Conservation (phyloP, 2,797 vertebrate genomes). For the Halcyon chelicuti region DNA sequence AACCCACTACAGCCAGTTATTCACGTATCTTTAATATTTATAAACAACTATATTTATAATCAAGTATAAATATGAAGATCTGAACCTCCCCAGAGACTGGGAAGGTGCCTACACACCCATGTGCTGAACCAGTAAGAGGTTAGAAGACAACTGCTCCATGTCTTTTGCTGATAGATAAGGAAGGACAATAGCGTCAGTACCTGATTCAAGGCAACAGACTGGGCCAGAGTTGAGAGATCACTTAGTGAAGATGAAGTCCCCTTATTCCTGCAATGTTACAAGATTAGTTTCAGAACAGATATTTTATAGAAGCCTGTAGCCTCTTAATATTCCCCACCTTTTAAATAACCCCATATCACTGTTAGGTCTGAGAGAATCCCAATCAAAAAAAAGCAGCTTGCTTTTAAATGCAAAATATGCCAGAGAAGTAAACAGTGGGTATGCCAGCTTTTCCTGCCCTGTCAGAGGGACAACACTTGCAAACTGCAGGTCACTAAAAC, state of each 20-base stretch:
- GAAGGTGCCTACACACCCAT: too few species aligned
- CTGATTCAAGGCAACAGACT: conserved; percentile 75
- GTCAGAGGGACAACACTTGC: neutral
- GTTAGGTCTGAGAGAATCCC: neutral
- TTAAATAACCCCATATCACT: neutral
- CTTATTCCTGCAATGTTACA: conserved; percentile 69
- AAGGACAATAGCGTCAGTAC: conserved; percentile 26
- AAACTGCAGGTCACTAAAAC: neutral
- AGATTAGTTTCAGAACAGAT: neutral
- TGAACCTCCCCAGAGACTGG: too few species aligned
- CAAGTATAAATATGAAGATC: neutral
- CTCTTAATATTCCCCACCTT: neutral
- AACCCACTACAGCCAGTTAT: neutral
- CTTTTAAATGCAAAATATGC: neutral
- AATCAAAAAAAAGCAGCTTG: neutral
- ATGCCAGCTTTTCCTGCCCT: neutral
- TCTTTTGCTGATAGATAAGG: too few species aligned
- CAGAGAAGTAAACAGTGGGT: neutral
- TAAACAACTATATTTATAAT: neutral
- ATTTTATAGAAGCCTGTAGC: neutral
- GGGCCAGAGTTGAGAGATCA: conserved; percentile 80
- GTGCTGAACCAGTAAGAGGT: too few species aligned
- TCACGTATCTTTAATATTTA: neutral
- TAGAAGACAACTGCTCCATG: too few species aligned
- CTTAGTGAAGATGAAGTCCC: conserved; percentile 80